Base-by-base conservation (phyloP, 1,140 invertebrate species). In the Wasmannia auropunctata region DNA sequence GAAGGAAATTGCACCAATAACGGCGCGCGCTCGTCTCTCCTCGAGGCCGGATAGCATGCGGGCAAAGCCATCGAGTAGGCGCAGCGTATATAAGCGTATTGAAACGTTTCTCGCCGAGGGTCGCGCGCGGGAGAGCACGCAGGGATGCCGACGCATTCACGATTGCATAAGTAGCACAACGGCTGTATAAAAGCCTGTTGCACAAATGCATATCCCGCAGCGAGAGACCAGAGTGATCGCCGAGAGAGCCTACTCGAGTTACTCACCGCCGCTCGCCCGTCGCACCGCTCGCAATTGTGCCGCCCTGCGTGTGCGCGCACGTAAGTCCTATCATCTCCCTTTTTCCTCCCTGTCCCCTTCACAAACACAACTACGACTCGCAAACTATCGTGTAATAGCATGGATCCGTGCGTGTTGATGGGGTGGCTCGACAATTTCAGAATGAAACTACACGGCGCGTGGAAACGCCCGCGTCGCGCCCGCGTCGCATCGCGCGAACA, bases 171-270 rank as follows among this genome's bases (percentile, higher is more conserved):
- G 89, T 91, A 87, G 90, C 89, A 76, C 87, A 90, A 88, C 90
- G 87, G 90, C 60, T 60, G 89, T 75, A 79, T 79, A 90, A 88
- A 91, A 90, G 90, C 89, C 90, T 91, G 90, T 91, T 91, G 90
- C 90, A 87, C 85, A 79, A 86, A 88, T 87, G 87, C 87, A 86
- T 91, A 91, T 88, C 89, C 90, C 90, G 90, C 90, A 88, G 89
- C 87, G 87, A 90, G 88, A 70, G 77, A 79, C 49, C 76, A 34
- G 51, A 67, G 69, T 88, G 81, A 86, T 90, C 83, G 88, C 60
- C 88, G 87, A 91, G 90, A 88, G 74, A 88, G 76, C 87, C 90
- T 90, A 90, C 90, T 91, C 90, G 89, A 91, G 87, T 91, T 91
- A 90, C 90, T 88, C 87, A 87, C 51, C 77, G 88, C 89, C 85